Evolutionary conservation across 2,888 invertebrate species (phyloP), one percentile per base, ranked within the genome.

Genomic region (Drosophila kokeensis): DNA sequence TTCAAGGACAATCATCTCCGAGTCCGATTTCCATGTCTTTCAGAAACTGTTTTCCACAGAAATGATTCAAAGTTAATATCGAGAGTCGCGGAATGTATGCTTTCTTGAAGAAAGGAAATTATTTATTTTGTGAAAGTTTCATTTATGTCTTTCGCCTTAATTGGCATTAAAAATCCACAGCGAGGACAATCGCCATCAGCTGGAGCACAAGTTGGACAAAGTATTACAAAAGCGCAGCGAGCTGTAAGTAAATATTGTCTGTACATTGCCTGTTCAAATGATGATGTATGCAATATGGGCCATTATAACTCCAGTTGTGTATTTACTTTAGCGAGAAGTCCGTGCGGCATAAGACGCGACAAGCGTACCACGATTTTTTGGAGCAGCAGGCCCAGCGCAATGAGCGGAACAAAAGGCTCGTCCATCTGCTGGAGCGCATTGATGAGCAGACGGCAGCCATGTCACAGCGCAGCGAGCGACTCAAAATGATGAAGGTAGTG

Each of bases 341-440:
- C 50, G 81, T 86, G 59, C 91, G 92, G 38, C 81, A 90, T 40
- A 92, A 90, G 72, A 84, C 87, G 29, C 91, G 91, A 27, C 90
- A 89, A 62, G 92, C 92, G 73, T 92, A 93, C 79, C 91, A 93
- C 58, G 90, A 91, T 65, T 92, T 93, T 86, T 86, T 95, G 66
- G 95, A 95, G 76, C 95, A 95, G 79, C 95, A 95, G 81, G 92
- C 93, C 58, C 92, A 93, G 45, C 93, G 95, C 52, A 95, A 95
- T 74, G 94, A 95, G 79, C 94, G 95, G 38, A 95, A 95, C 89
- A 94, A 94, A 77, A 94, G 94, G 83, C 93, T 95, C 67, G 92
- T 95, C 32, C 93, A 94, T 69, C 93, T 94, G 81, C 90, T 95
- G 81, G 95, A 95, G 82, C 93, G 93, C 32, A 94, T 95, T 69